A percentile compares a stretch with the other conserved stretches of the same genome.
Conservation (phyloP, 2,113 vertebrate species). For the Sinocyclocheilus anophthalmus region DNA sequence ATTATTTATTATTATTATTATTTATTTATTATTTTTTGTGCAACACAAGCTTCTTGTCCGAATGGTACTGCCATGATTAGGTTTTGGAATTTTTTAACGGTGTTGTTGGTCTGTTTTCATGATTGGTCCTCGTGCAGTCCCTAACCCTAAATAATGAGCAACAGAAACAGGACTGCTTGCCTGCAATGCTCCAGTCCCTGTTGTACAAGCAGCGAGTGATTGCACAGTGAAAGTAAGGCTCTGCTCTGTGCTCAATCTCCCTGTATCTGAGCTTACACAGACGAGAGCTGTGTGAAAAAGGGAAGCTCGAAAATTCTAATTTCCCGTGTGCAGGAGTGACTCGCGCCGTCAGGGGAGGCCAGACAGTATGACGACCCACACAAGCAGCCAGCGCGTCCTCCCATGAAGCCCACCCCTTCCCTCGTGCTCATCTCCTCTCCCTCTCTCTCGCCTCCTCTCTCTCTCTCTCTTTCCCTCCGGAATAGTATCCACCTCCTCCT, state of each 20-base stretch:
- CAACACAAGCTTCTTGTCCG: neutral
- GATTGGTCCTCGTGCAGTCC: no score
- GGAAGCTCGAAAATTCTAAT: conserved; percentile 74
- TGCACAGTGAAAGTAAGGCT: neutral
- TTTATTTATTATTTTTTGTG: no score
- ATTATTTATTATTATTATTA: no score
- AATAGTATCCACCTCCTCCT: conserved; percentile 15
- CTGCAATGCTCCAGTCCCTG: neutral
- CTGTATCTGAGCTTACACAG: conserved; percentile 12
- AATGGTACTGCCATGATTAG: neutral
- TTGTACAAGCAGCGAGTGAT: neutral
- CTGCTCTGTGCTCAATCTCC: conserved; percentile 21
- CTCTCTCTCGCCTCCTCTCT: neutral
- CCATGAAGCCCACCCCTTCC: conserved; percentile 32
- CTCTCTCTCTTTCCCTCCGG: neutral
- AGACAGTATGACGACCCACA: conserved; percentile 68
- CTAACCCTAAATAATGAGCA: neutral
- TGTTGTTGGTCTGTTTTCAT: neutral
- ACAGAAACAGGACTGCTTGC: neutral
- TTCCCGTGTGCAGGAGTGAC: conserved; percentile 76
- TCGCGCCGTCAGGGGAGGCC: conserved; percentile 61
- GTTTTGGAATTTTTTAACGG: neutral
- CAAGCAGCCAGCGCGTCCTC: conserved; percentile 68
- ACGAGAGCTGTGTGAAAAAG: conserved; percentile 71
- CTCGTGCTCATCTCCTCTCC: neutral